These are phyloP conservation scores for Neomorphus geoffroyi DNA, from an alignment of 2,797 vertebrate genomes.

Conservation along the genomic window DNA sequence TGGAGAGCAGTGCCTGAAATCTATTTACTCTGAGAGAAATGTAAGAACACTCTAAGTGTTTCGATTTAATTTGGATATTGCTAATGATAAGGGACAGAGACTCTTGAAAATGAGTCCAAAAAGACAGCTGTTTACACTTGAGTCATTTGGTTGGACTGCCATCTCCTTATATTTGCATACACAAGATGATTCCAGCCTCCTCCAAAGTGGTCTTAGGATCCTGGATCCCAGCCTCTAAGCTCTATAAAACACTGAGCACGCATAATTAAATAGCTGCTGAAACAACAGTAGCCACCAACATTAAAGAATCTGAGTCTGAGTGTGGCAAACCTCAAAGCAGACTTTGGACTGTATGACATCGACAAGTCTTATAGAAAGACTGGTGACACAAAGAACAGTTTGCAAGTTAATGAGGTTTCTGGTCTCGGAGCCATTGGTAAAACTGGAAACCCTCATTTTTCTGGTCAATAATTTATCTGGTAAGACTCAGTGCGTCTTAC, in stretches of 20 bases:
- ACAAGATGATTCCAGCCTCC: not conserved
- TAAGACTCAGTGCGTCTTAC: not conserved
- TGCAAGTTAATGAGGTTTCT: not conserved
- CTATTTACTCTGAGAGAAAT: slow-evolving; percentile 37
- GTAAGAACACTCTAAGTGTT: not conserved
- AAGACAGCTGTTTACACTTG: slow-evolving; percentile 24
- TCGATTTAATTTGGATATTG: slow-evolving; percentile 41
- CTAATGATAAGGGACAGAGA: not conserved
- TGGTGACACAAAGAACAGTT: not conserved
- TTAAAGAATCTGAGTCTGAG: not conserved
- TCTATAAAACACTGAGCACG: not conserved
- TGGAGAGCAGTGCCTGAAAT: not conserved
- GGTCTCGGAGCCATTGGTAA: not conserved
- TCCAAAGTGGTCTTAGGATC: not conserved
- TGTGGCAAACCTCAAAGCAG: not conserved
- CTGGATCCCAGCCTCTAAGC: not conserved
- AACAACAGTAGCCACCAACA: slow-evolving; percentile 5
- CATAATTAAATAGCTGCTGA: slow-evolving; percentile 20
- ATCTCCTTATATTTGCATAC: not conserved
- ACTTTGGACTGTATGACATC: not conserved
- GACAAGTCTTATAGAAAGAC: not conserved
- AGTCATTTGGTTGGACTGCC: not conserved
- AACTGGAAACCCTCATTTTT: not conserved
- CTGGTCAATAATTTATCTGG: not conserved
- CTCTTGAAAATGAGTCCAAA: slow-evolving; percentile 1